Conservation (phyloP, 1,140 invertebrate genomes). For the Papilio glaucus region DNA sequence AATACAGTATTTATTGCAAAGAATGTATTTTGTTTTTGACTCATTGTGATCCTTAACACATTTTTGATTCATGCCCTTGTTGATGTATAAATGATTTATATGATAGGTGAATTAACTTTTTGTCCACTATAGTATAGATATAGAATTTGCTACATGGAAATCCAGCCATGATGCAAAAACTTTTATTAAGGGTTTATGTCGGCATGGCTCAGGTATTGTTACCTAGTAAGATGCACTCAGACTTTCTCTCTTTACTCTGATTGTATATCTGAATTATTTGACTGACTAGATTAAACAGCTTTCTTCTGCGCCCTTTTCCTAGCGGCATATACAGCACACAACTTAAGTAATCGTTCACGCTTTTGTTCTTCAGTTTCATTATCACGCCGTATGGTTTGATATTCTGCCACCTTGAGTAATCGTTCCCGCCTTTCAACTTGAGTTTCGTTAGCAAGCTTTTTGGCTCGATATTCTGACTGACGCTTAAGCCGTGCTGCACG, state of each 20-base stretch:
- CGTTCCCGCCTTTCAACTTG: slow-evolving; percentile 80
- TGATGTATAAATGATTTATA: too few species aligned
- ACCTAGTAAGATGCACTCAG: neutral
- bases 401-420: slow-evolving; percentile 83
- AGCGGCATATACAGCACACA: slow-evolving; percentile 82
- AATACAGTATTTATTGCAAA: too few species aligned
- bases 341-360: slow-evolving; percentile 77
- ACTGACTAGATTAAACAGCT: slow-evolving; percentile 14
- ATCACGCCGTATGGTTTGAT: slow-evolving; percentile 77
- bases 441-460: slow-evolving; percentile 83
- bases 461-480: slow-evolving; percentile 80
- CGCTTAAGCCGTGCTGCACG: slow-evolving; percentile 76
- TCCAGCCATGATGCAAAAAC: too few species aligned
- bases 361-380: slow-evolving; percentile 83
- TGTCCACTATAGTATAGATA: too few species aligned
- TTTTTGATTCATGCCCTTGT: too few species aligned
- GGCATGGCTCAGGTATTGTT: neutral
- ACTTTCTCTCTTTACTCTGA: neutral
- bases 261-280: neutral
- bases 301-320: slow-evolving; percentile 69
- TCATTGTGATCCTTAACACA: too few species aligned
- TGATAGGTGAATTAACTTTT: too few species aligned
- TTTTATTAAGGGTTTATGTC: too few species aligned
- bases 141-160: too few species aligned
- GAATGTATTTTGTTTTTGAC: too few species aligned